Conservation (phyloP, 2,888 invertebrate species). For the Beris chalybata region DNA sequence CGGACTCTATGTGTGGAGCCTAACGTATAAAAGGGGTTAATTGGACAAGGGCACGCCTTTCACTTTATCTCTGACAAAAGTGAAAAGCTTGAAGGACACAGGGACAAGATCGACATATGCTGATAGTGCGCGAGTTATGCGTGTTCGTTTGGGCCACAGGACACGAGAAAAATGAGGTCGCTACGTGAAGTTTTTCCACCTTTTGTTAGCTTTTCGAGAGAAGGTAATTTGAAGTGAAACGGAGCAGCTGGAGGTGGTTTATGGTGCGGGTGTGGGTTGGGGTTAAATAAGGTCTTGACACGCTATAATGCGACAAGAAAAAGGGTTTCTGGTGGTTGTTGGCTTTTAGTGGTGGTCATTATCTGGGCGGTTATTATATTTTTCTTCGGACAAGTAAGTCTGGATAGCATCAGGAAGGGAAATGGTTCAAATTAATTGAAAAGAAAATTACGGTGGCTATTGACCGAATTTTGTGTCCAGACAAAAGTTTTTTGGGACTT, state of each 20-base stretch:
- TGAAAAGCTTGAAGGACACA: slow-evolving; percentile 29
- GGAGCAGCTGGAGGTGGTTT: slow-evolving; percentile 9
- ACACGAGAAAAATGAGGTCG: slow-evolving; percentile 1
- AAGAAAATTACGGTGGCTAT: no score
- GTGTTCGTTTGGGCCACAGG: slow-evolving; percentile 2
- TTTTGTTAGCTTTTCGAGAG: slow-evolving; percentile 2
- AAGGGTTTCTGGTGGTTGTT: slow-evolving; percentile 18
- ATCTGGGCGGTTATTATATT: background rate
- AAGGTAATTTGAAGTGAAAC: slow-evolving; percentile 9
- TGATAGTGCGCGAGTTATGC: slow-evolving; percentile 31
- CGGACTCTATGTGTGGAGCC: slow-evolving; percentile 13
- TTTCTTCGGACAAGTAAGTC: no score
- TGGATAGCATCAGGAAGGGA: no score
- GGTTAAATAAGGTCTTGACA: slow-evolving; percentile 25
- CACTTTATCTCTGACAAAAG: slow-evolving; percentile 34
- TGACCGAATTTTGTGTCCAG: no score
- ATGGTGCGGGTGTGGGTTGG: background rate
- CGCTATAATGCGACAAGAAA: background rate
- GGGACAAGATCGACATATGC: slow-evolving; percentile 31
- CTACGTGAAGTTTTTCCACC: background rate
- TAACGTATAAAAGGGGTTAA: slow-evolving; percentile 37
- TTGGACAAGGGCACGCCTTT: slow-evolving; percentile 37
- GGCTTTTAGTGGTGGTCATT: slow-evolving; percentile 1
- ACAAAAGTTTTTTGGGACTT: no score
- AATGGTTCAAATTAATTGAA: no score